Percentiles rank a stretch among this genome's conserved stretches.
These are phyloP conservation scores for Heteromyza rotundicornis DNA, from an alignment of 2,888 invertebrate species.

Conservation along the genomic window DNA sequence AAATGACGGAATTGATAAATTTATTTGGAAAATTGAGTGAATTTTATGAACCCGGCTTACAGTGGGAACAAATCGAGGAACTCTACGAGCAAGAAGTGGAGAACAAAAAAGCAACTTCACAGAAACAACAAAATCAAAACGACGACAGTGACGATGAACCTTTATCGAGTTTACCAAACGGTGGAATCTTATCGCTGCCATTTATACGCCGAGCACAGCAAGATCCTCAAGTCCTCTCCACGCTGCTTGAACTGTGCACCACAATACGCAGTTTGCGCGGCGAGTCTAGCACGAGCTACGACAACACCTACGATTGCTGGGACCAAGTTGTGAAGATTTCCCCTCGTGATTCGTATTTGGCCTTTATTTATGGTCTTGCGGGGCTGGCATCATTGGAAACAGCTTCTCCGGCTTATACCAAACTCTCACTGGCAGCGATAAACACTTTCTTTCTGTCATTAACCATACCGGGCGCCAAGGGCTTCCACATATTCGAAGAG, in stretches of 20 bases:
- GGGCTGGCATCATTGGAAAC: slow-evolving; percentile 44
- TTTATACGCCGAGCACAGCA: slow-evolving; percentile 38
- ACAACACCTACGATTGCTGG: slow-evolving; percentile 57
- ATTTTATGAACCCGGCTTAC: slow-evolving; percentile 41
- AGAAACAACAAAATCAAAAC: not conserved
- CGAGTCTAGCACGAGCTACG: slow-evolving; percentile 45
- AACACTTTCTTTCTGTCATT: slow-evolving; percentile 54
- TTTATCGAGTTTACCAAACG: slow-evolving; percentile 12
- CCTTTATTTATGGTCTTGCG: slow-evolving; percentile 53
- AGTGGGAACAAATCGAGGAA: slow-evolving; percentile 52
- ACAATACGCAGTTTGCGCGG: slow-evolving; percentile 48
- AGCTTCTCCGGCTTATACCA: slow-evolving; percentile 39
- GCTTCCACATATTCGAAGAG: slow-evolving; percentile 57
- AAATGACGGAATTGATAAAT: slow-evolving; percentile 51
- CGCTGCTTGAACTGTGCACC: slow-evolving; percentile 49
- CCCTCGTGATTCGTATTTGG: slow-evolving; percentile 47
- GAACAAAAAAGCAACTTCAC: slow-evolving; percentile 3
- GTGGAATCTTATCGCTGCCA: slow-evolving; percentile 35
- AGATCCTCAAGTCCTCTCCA: slow-evolving; percentile 38
- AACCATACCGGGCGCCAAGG: slow-evolving; percentile 60
- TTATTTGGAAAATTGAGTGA: slow-evolving; percentile 49
- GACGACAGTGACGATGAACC: slow-evolving; percentile 9
- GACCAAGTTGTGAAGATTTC: slow-evolving; percentile 49
- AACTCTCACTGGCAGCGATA: slow-evolving; percentile 50
- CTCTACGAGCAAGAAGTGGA: slow-evolving; percentile 29